phyloP scores from a whole-genome alignment of 2,888 invertebrate species.

The Leptogaster cylindrica region DNA sequence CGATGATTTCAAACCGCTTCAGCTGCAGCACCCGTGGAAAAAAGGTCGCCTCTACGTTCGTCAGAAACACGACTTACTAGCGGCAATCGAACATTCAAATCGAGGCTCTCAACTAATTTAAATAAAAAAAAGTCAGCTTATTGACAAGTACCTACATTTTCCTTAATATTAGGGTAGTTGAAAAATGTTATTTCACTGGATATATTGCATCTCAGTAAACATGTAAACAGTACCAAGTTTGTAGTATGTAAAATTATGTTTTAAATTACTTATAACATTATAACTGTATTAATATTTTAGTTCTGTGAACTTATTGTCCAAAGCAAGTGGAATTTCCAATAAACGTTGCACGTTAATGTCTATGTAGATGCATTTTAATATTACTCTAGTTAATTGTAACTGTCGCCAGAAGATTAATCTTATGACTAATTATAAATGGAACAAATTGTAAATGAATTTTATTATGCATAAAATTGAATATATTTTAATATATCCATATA shows the following conservation, averaged over 20 bases:
- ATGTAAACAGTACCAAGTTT: neutral
- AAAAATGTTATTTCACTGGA: neutral
- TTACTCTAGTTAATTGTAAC: constrained; percentile 8
- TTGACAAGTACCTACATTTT: too few species aligned
- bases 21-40: constrained; percentile 95
- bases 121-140: constrained; percentile 36
- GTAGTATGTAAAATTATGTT: neutral
- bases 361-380: neutral
- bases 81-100: constrained; percentile 86
- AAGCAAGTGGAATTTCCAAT: constrained; percentile 8
- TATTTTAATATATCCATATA: constrained; percentile 22
- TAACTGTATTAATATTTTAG: constrained; percentile 18
- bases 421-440: constrained; percentile 19
- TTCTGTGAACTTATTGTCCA: constrained; percentile 28
- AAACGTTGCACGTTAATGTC: neutral
- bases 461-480: constrained; percentile 17
- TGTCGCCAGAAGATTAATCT: constrained; percentile 29
- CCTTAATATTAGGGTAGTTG: constrained; percentile 1
- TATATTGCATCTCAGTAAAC: too few species aligned
- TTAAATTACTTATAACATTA: neutral
- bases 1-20: constrained; percentile 92
- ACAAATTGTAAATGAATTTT: constrained; percentile 33
- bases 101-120: constrained; percentile 70
- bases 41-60: constrained; percentile 92
- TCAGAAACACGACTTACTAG: constrained; percentile 86